Conservation (phyloP, 2,888 invertebrate species). For the Volucella zonaria region DNA sequence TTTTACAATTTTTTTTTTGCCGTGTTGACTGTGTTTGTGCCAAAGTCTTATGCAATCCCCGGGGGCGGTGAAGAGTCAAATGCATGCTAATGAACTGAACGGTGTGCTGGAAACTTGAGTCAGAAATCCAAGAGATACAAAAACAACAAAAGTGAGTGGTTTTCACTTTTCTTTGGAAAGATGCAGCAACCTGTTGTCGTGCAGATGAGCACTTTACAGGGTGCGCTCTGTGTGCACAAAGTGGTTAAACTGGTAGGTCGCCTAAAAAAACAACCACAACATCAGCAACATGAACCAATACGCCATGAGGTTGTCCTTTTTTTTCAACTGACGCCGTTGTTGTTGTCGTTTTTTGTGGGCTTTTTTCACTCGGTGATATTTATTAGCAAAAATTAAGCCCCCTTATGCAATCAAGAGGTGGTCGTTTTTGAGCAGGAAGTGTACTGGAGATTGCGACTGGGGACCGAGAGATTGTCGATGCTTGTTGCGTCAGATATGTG, state of each 20-base stretch:
- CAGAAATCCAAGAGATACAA: conserved; percentile 29
- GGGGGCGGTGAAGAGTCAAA: conserved; percentile 62
- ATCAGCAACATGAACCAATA: conserved; percentile 6
- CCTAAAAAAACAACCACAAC: neutral
- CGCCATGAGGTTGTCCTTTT: conserved; percentile 57
- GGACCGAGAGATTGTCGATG: conserved; percentile 40
- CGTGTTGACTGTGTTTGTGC: neutral
- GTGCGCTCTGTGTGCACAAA: conserved; percentile 44
- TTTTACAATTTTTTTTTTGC: neutral
- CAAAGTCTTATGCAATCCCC: conserved; percentile 48
- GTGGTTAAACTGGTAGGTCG: conserved; percentile 67
- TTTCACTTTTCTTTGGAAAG: conserved; percentile 68
- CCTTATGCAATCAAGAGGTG: conserved; percentile 58
- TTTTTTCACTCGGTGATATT: conserved; percentile 56
- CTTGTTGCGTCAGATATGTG: conserved; percentile 58
- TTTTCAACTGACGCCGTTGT: neutral
- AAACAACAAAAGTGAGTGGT: conserved; percentile 54
- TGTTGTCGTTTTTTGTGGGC: neutral
- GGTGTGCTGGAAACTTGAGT: conserved; percentile 49
- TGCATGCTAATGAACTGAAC: conserved; percentile 66
- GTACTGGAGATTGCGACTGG: conserved; percentile 40
- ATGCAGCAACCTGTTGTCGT: conserved; percentile 54
- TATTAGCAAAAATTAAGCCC: conserved; percentile 65
- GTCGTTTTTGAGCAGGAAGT: conserved; percentile 66
- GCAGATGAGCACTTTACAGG: conserved; percentile 65